Percentiles rank a stretch among this genome's conserved stretches.
These are phyloP conservation scores for Pelodiscus sinensis DNA, from an alignment of 2,113 vertebrate genomes.

Conservation along the genomic window DNA sequence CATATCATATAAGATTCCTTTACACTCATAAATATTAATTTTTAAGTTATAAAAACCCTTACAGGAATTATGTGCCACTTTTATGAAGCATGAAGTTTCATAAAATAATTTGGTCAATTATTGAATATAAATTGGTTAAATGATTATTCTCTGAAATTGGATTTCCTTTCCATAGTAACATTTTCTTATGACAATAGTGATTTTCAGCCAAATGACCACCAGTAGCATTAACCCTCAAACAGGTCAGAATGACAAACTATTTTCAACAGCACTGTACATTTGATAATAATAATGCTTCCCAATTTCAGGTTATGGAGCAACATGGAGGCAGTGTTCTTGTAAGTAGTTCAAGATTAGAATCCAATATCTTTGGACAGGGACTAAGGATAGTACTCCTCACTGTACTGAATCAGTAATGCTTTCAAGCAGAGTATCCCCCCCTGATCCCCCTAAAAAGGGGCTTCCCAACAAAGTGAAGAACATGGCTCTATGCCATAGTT, in stretches of 20 bases:
- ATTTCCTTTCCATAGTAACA: background rate
- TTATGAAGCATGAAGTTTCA: background rate
- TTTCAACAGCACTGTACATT: fast-evolving
- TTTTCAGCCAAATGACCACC: background rate
- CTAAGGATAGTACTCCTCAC: slow-evolving; percentile 3
- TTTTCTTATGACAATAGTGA: background rate
- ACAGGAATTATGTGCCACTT: slow-evolving; percentile 23
- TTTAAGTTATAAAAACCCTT: background rate
- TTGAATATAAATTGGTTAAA: background rate
- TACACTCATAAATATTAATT: background rate
- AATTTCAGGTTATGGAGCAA: background rate
- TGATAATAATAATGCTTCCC: background rate
- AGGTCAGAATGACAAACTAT: background rate
- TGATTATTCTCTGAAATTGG: background rate
- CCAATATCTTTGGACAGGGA: background rate
- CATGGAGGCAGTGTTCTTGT: background rate
- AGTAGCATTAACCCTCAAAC: background rate
- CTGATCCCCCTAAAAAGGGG: background rate
- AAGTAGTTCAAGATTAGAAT: background rate
- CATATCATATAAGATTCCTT: background rate
- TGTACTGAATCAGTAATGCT: slow-evolving; percentile 17
- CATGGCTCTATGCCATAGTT: slow-evolving; percentile 17
- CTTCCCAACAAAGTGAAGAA: slow-evolving; percentile 33
- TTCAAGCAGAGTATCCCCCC: background rate
- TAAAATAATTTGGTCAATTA: slow-evolving; percentile 5